Base-by-base conservation (phyloP, 1,140 invertebrate genomes). In the Pomacea maculata region DNA sequence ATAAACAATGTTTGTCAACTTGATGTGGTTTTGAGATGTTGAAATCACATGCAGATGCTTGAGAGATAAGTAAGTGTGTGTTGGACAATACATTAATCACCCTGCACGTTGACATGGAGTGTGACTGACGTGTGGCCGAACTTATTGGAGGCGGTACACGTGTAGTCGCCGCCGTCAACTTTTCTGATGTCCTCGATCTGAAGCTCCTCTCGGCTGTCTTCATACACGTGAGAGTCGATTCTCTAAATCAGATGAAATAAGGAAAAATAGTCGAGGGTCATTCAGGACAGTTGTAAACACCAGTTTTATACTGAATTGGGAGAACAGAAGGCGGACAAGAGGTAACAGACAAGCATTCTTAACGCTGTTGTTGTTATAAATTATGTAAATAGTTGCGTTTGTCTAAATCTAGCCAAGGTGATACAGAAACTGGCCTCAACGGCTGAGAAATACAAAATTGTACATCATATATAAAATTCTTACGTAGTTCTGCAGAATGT, bases 151-250 rank as follows among this genome's bases (percentile, higher is more conserved):
- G 75, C 75, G 17, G 75, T 77, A 63, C 75, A 77, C 4, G 75
- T 77, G 75, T 77, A 77, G 63, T 52, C 5, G 4, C 75, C 75
- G 21, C 25, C 75, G 34, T 77, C 64, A 10, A 54, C 64, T 54
- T 77, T 77, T 3, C 61, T 63, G 45, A 77, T 65, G 52, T 77
- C 63, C 34, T 67, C 21, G n/a, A 77, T 34, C 34, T 77, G 63
- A 45, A 77, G 75, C 9, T 21, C 10, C 9, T 65, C 75, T 45
- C 67, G 25, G 17, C 15, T 11, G 64, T 77, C 75, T 45, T 77
- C 75, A 52, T 17, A 77, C 29, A 68, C 75, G 75, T 77, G 75
- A 17, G 75, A 77, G 52, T 77, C 75, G 21, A 67, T 77, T 45
- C 75, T 34, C 75, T 77, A 29, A 11, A 29, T 17, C 52, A 54